Conservation (phyloP, 2,888 invertebrate genomes). For the Drosophila conformis region DNA sequence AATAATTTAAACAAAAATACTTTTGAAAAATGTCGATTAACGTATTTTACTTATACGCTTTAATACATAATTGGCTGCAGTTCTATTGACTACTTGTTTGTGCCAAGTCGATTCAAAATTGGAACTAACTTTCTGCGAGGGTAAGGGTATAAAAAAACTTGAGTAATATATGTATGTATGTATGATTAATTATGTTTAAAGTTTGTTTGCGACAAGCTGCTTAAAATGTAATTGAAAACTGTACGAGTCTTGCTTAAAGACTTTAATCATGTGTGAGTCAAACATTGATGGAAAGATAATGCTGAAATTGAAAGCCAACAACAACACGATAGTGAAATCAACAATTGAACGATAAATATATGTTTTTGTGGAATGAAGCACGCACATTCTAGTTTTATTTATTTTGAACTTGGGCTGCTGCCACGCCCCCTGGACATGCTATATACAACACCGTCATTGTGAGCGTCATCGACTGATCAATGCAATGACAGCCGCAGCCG, state of each 20-base stretch:
- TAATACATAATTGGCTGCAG: not conserved
- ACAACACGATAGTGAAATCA: slow-evolving; percentile 38
- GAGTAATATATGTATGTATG: slow-evolving; percentile 4
- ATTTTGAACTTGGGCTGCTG: not conserved
- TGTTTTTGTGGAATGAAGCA: slow-evolving; percentile 68
- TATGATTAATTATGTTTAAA: slow-evolving; percentile 44
- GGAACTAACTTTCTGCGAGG: not conserved
- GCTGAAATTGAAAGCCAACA: slow-evolving; percentile 29
- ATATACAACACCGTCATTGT: slow-evolving; percentile 18
- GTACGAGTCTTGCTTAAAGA: slow-evolving; percentile 12
- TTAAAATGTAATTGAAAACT: slow-evolving; percentile 27
- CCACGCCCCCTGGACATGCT: slow-evolving; percentile 42
- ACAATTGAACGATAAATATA: slow-evolving; percentile 64
- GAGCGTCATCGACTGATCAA: slow-evolving; percentile 60
- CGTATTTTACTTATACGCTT: not conserved
- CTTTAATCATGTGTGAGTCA: slow-evolving; percentile 32
- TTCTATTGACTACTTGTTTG: not conserved
- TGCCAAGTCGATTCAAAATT: slow-evolving; percentile 6
- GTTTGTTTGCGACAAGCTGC: slow-evolving; percentile 31
- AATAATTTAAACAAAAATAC: slow-evolving; percentile 1
- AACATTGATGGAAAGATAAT: slow-evolving; percentile 16
- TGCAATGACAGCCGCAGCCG: slow-evolving; percentile 31
- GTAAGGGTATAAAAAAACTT: slow-evolving; percentile 32
- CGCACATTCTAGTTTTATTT: slow-evolving; percentile 43
- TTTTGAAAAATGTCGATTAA: not conserved